Evolutionary conservation across 1,140 invertebrate genomes (phyloP).

Genomic region (Lepidurus packardi): DNA sequence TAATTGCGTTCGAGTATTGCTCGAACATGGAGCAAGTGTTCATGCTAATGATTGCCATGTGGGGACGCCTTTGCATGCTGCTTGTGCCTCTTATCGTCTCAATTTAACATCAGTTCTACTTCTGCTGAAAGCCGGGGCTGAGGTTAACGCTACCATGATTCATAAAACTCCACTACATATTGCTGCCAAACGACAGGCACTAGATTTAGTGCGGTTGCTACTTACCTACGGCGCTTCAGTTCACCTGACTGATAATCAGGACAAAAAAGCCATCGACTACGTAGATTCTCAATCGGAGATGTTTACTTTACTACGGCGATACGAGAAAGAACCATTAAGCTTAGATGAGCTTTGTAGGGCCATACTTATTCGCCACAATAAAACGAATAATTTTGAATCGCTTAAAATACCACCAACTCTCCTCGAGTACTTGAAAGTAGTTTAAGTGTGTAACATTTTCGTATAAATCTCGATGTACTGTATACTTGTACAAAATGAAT

Average conservation of each 20-base stretch:
- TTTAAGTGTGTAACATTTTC: slow-evolving; percentile 21
- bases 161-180: slow-evolving; percentile 32
- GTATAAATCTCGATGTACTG: slow-evolving; percentile 22
- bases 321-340: slow-evolving; percentile 27
- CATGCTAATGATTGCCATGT: slow-evolving; percentile 31
- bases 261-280: slow-evolving; percentile 22
- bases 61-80: slow-evolving; percentile 32
- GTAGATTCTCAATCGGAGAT: slow-evolving; percentile 16
- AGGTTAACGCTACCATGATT: slow-evolving; percentile 32
- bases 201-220: slow-evolving; percentile 26
- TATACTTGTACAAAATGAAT: slow-evolving; percentile 27
- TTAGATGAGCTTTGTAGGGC: slow-evolving; percentile 23
- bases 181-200: slow-evolving; percentile 24
- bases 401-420: slow-evolving; percentile 22
- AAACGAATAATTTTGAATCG: not conserved
- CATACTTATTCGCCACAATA: slow-evolving; percentile 13
- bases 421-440: slow-evolving; percentile 18
- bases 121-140: slow-evolving; percentile 29
- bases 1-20: slow-evolving; percentile 26
- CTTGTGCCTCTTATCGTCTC: slow-evolving; percentile 32
- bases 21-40: slow-evolving; percentile 30
- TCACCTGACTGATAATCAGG: slow-evolving; percentile 27
- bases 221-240: slow-evolving; percentile 31
- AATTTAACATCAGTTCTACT: slow-evolving; percentile 28
- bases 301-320: not conserved